Conservation (phyloP, 2,113 vertebrate genomes). For the Riparia riparia region DNA sequence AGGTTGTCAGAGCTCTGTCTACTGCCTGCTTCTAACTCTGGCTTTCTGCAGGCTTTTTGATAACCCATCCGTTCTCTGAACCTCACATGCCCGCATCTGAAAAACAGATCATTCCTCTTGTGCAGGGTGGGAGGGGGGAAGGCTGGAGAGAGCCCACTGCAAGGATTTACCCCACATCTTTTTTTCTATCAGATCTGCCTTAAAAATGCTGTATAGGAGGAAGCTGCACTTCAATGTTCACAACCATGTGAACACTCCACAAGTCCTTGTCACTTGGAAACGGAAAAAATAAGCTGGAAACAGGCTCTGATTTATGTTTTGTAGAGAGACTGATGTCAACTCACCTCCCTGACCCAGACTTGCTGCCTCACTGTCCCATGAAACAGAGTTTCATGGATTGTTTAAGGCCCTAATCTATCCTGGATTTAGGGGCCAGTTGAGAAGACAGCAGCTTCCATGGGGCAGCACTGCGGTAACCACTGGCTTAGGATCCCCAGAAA, state of each 20-base stretch:
- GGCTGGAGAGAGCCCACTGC: neutral
- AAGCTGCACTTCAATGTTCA: neutral
- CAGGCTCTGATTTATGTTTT: neutral
- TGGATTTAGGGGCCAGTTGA: neutral
- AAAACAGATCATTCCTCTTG: neutral
- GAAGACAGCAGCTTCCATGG: neutral
- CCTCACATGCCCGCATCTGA: neutral
- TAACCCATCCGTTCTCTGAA: neutral
- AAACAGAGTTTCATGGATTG: neutral
- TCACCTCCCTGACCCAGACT: neutral
- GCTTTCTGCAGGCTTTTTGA: neutral
- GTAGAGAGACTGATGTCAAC: neutral
- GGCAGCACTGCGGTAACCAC: neutral
- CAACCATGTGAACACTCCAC: neutral
- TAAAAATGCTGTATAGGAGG: neutral
- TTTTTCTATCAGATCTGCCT: neutral
- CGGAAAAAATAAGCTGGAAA: neutral
- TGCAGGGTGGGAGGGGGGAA: neutral
- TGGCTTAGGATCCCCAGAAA: neutral
- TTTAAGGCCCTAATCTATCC: neutral
- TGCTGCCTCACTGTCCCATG: neutral
- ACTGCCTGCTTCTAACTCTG: neutral
- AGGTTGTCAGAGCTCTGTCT: neutral
- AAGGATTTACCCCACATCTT: neutral
- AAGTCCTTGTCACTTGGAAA: neutral